Evolutionary conservation across 2,113 vertebrate genomes (phyloP), one percentile per base, ranked within the genome.

Genomic region (Pollimyrus isidori): DNA sequence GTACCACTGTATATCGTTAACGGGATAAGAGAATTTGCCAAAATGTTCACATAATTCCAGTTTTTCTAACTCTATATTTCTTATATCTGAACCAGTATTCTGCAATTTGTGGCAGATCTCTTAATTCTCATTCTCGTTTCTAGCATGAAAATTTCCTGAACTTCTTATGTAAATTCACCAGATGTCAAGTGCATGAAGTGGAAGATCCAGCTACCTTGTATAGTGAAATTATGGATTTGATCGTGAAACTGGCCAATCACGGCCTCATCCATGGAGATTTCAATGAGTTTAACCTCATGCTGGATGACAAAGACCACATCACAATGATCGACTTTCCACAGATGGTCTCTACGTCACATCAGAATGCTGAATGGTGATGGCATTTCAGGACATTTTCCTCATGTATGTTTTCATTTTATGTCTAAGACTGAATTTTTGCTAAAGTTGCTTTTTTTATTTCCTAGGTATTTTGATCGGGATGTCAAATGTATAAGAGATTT

Each of bases 291-390:
- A 99, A 99, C 94, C 95, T 99, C 5, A 97, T 99, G 95, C 86
- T 99, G 90, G 97, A 99, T 91, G 95, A 96, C 91, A 94, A 97
- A 7, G 98, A 99, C 92, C 96, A 94, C 88, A 95, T 97, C 90
- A 99, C 97, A 69, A 96, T 99, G 97, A 99, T 99, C 69, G 98
- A 99, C 95, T 99, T 99, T 91, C 98, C 98, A 89, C 98, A 99
- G 88, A 99, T 99, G 98, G 96, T 99, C 90, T 99, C 98, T 90
- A 99, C 97, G 7, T 98, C 97, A 1, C 98, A 99, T 92, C 13
- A 89, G 88, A 99, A 99, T 93, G 98, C 97, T 91, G 97, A 99
- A 95, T 99, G 98, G 98, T 99, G 42, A 90, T 96, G 46, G 45
- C 90, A 0, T 88, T 62, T 13, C 49, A 30, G 19, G 86, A 11